These are phyloP conservation scores for Chaetura pelagica DNA, from an alignment of 2,113 vertebrate genomes.

Conservation along the genomic window DNA sequence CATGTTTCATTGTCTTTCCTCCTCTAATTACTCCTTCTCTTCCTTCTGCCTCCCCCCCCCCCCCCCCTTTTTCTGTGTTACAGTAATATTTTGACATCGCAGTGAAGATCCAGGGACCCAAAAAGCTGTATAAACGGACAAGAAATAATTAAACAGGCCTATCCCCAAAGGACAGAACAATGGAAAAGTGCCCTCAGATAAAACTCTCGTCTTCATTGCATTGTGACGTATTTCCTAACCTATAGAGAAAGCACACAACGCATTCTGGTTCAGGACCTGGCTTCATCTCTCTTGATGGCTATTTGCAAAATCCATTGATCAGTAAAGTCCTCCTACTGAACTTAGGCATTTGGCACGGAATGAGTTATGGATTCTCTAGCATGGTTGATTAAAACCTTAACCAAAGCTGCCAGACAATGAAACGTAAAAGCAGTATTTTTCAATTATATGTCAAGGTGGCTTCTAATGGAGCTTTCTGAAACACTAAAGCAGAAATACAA, in stretches of 20 bases:
- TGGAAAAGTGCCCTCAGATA: conserved; percentile 8
- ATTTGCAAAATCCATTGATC: conserved; percentile 1
- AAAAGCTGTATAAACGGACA: background rate
- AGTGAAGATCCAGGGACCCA: background rate
- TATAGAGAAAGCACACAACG: background rate
- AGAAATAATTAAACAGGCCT: background rate
- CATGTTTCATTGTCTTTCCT: conserved; percentile 16
- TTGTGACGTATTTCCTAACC: background rate
- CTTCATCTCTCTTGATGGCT: background rate
- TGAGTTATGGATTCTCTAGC: background rate
- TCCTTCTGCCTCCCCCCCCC: background rate
- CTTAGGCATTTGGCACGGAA: background rate
- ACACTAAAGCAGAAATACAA: background rate
- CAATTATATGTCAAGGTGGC: background rate
- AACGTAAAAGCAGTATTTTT: conserved; percentile 6
- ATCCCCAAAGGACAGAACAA: background rate
- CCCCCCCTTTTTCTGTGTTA: background rate
- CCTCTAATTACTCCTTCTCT: background rate
- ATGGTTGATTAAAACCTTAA: background rate
- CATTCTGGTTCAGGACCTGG: background rate
- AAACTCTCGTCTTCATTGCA: background rate
- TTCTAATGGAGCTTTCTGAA: background rate
- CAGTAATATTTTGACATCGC: background rate
- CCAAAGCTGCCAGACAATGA: background rate
- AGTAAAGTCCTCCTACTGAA: background rate